Percentiles rank a stretch among this genome's conserved stretches.
These are phyloP conservation scores for Scolanthus callimorphus DNA, from an alignment of 92 coral and sea anemone species.

Conservation along the genomic window DNA sequence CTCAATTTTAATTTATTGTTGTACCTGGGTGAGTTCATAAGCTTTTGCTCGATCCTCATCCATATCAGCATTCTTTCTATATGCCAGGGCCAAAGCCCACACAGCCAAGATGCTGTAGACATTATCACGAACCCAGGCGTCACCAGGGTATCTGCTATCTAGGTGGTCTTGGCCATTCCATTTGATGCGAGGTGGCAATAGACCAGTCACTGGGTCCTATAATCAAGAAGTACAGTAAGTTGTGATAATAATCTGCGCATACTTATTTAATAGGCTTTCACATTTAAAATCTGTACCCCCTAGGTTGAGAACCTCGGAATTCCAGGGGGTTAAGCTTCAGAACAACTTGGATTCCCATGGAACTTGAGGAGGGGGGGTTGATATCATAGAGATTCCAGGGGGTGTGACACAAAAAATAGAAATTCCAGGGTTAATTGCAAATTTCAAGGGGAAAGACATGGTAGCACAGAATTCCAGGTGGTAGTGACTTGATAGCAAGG, in stretches of 20 bases:
- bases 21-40: constrained; percentile 90
- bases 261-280: background rate
- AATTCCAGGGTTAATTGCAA: too few species aligned
- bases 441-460: too few species aligned
- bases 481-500: too few species aligned
- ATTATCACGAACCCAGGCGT: constrained; percentile 98
- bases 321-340: too few species aligned
- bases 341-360: too few species aligned
- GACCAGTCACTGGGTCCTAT: constrained; percentile 97
- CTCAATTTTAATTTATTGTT: background rate
- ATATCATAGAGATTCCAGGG: too few species aligned
- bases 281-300: too few species aligned
- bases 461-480: too few species aligned
- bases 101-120: constrained; percentile 93
- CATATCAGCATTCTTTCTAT: constrained; percentile 92
- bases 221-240: background rate
- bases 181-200: constrained; percentile 78
- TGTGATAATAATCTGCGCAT: background rate
- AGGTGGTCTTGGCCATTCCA: constrained; percentile 53
- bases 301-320: too few species aligned
- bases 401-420: too few species aligned
- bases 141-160: constrained; percentile 61
- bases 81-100: constrained; percentile 96
- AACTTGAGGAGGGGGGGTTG: too few species aligned
- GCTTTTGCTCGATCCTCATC: constrained; percentile 96